These are phyloP conservation scores for Eledona agricola DNA, from an alignment of 2,888 invertebrate genomes.

Conservation along the genomic window DNA sequence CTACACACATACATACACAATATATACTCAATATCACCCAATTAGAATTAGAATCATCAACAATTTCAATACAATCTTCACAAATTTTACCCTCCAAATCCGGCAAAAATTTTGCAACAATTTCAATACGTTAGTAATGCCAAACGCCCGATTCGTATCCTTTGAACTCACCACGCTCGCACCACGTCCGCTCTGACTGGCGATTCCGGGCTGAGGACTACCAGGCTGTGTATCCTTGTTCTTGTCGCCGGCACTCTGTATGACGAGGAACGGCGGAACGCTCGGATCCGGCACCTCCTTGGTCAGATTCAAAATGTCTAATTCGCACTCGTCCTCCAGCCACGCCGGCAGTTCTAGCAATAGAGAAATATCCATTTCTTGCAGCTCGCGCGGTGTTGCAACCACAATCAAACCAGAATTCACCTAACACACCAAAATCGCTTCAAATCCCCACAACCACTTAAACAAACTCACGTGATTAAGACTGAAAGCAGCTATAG, in stretches of 20 bases:
- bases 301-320: slow-evolving; percentile 88
- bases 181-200: slow-evolving; percentile 85
- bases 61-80: too few species aligned
- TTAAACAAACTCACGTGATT: slow-evolving; percentile 79
- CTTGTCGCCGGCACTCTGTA: slow-evolving; percentile 75
- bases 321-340: slow-evolving; percentile 97
- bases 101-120: slow-evolving; percentile 19
- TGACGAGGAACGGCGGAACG: slow-evolving; percentile 86
- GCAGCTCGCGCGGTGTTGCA: slow-evolving; percentile 93
- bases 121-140: slow-evolving; percentile 19
- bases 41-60: too few species aligned
- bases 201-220: slow-evolving; percentile 76
- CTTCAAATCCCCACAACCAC: slow-evolving; percentile 4
- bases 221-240: slow-evolving; percentile 65
- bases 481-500: slow-evolving; percentile 95
- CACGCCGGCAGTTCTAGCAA: slow-evolving; percentile 90
- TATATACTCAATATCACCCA: slow-evolving; percentile 24
- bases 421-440: slow-evolving; percentile 64
- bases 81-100: slow-evolving; percentile 35
- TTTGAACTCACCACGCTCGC: slow-evolving; percentile 81
- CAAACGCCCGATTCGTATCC: slow-evolving; percentile 16
- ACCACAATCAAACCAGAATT: slow-evolving; percentile 86
- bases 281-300: slow-evolving; percentile 67
- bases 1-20: slow-evolving; percentile 66
- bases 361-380: slow-evolving; percentile 96